Base-by-base conservation (phyloP, 2,797 vertebrate species). In the Momotus momota region DNA sequence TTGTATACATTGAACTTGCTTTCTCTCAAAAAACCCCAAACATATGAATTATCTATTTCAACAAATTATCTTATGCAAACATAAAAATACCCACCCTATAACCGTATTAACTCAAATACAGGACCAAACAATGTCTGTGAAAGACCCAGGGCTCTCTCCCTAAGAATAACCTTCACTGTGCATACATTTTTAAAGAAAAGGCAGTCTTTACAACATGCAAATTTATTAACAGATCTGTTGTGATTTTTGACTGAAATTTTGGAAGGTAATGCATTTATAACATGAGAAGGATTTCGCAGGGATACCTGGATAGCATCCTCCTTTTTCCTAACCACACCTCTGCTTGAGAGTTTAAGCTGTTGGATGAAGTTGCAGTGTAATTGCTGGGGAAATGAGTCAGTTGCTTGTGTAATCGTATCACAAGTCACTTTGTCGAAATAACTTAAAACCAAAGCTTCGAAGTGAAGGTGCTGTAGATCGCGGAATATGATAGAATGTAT, bases 321-420 rank as follows among this genome's bases (percentile, higher is more conserved):
- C 12, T 67, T 93, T 93, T 79, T 54, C 26, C 33, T 75, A n/a
- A n/a, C 77, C 90, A 69, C 91, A 70, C 70, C 91, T 90, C 10
- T 90, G 72, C 75, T 51, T 31, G 46, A 14, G 40, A 77, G 51
- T 16, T 75, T 57, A 45, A 90, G 73, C 51, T 90, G 87, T 38
- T 90, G 80, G 88, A 81, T 72, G 91, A 80, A 90, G 91, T 85
- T 94, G 77, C 77, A 73, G 41, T 0, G 7, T 73, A 81, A 81
- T 81, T 88, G 74, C 66, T 84, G 93, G 83, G 91, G 94, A 88
- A 94, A 82, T 86, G 94, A 94, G 82, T 96, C 94, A 93, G 73
- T 29, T 75, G 38, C 65, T 86, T 94, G 85, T 88, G 96, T 83
- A 92, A 93, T 6, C 26, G 4, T 71, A 72, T 5, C 80, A 14